Evolutionary conservation across 2,888 invertebrate genomes (phyloP).

Genomic region (Nasonovia ribisnigri): DNA sequence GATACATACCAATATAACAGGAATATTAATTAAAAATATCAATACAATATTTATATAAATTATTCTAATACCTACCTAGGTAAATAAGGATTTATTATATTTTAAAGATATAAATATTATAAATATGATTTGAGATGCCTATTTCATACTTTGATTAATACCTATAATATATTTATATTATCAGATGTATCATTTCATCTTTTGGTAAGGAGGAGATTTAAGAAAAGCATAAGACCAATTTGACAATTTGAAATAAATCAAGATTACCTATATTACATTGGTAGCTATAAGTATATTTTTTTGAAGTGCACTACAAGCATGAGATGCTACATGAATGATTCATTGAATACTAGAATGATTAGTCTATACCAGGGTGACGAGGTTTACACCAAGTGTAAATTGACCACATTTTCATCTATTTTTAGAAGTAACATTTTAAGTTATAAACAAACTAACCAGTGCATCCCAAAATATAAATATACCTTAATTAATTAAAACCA

Average conservation of each 20-base stretch:
- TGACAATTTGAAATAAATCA: background rate
- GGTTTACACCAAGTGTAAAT: background rate
- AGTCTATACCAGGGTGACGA: too few species aligned
- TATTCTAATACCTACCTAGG: background rate
- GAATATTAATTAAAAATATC: background rate
- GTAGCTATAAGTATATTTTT: background rate
- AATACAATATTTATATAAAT: background rate
- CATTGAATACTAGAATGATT: background rate
- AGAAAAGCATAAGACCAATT: background rate
- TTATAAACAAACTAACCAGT: background rate
- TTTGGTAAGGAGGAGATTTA: background rate
- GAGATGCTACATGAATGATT: background rate
- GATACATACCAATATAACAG: background rate
- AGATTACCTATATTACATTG: background rate
- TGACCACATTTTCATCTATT: background rate
- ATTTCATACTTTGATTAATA: background rate
- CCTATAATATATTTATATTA: background rate
- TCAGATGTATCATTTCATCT: background rate
- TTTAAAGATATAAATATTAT: background rate
- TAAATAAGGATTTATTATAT: background rate
- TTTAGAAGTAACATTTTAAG: background rate
- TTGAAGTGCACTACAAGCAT: background rate
- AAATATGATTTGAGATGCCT: background rate
- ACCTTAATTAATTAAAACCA: background rate
- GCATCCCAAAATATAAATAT: background rate